Percentiles rank a stretch among this genome's conserved stretches.
Conservation (phyloP, 2,113 vertebrate species). For the Polyodon spathula region DNA sequence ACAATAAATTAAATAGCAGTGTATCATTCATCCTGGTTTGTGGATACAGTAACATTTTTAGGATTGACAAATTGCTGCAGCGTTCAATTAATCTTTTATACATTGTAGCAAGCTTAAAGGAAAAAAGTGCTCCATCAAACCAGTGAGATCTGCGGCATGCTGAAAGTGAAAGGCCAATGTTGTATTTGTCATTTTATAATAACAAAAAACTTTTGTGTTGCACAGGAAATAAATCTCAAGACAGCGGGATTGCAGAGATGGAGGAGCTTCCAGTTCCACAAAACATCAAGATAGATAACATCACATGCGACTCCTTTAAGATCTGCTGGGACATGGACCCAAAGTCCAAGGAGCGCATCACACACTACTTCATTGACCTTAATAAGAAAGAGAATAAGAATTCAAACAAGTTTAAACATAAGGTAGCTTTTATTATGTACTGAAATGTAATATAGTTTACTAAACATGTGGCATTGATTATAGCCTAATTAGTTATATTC, state of each 20-base stretch:
- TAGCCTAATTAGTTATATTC: no score
- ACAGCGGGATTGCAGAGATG: slow-evolving; percentile 87
- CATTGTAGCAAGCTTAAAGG: no score
- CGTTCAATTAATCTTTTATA: no score
- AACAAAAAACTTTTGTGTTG: slow-evolving; percentile 21
- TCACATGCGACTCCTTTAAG: slow-evolving; percentile 98
- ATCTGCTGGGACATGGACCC: slow-evolving; percentile 97
- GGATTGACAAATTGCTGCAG: no score
- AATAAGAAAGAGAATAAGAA: slow-evolving; percentile 99
- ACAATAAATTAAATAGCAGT: no score
- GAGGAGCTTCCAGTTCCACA: slow-evolving; percentile 91
- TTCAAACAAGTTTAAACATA: slow-evolving; percentile 99
- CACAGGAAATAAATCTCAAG: slow-evolving; percentile 80
- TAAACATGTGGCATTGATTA: no score
- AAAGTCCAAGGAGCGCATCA: slow-evolving; percentile 90
- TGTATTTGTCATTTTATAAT: neutral
- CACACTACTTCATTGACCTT: slow-evolving; percentile 97
- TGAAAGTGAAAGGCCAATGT: neutral
- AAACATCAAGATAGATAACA: slow-evolving; percentile 97
- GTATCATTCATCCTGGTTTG: no score
- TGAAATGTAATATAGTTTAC: no score
- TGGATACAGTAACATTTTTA: no score
- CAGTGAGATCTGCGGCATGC: no score
- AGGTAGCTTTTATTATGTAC: slow-evolving; percentile 64
- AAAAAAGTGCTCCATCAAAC: no score